A percentile compares a stretch with the other conserved stretches of the same genome.
Evolutionary conservation across 1,140 invertebrate genomes (phyloP).

Genomic region (Euura saliciscinereae): DNA sequence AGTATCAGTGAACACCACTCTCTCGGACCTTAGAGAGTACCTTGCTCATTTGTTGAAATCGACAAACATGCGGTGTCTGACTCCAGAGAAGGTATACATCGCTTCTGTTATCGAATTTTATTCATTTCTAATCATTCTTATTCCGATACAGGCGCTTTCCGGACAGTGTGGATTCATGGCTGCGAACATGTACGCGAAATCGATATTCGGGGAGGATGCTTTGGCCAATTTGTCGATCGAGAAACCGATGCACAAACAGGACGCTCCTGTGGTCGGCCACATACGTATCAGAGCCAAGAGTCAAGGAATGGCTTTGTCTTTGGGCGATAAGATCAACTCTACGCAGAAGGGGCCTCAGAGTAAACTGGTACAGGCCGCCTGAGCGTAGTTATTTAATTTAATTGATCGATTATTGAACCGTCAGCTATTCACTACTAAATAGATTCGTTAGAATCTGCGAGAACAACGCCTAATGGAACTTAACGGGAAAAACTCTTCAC

Average conservation of each 20-base stretch:
- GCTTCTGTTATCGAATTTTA: neutral
- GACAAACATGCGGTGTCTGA: slow-evolving; percentile 99
- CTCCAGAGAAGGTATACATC: slow-evolving; percentile 80
- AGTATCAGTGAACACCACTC: slow-evolving; percentile 94
- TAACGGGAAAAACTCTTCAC: too few species aligned
- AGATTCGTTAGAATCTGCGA: neutral
- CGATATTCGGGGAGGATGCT: slow-evolving; percentile 99
- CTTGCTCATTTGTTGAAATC: slow-evolving; percentile 89
- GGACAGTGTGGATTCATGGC: slow-evolving; percentile 99
- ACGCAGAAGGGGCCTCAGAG: slow-evolving; percentile 77
- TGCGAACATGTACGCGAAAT: slow-evolving; percentile 98
- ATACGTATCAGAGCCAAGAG: slow-evolving; percentile 98
- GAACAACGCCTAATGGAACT: neutral
- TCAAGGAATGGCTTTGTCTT: slow-evolving; percentile 97
- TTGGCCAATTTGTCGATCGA: slow-evolving; percentile 98
- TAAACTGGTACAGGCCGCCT: slow-evolving; percentile 66
- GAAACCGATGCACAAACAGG: slow-evolving; percentile 86
- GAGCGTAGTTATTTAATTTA: slow-evolving; percentile 25
- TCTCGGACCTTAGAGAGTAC: slow-evolving; percentile 93
- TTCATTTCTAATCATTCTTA: slow-evolving; percentile 4
- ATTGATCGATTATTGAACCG: neutral
- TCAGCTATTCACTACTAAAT: neutral
- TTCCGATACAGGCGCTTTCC: slow-evolving; percentile 73
- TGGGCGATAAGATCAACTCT: slow-evolving; percentile 95
- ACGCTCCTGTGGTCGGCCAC: slow-evolving; percentile 92